These are phyloP conservation scores for Asteroscopus sphinx DNA, from an alignment of 2,888 invertebrate species.

Conservation along the genomic window DNA sequence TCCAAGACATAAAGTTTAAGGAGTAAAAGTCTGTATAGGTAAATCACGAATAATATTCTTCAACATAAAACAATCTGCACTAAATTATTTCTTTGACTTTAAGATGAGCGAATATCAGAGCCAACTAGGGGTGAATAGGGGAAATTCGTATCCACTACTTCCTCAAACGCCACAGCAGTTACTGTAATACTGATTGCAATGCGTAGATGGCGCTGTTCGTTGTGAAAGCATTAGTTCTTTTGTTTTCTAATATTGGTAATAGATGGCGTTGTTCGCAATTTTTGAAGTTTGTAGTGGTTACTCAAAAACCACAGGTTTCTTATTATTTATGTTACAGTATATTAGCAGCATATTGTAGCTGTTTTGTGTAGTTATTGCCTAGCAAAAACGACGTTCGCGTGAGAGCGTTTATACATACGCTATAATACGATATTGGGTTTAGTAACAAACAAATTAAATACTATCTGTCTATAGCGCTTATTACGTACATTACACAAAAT, in stretches of 20 bases:
- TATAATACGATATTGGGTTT: not conserved
- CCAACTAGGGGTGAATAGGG: conserved; percentile 13
- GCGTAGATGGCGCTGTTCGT: conserved; percentile 33
- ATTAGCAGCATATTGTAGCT: not conserved
- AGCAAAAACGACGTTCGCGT: not conserved
- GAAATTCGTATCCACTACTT: not conserved
- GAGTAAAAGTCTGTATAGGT: no score
- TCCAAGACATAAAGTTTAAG: no score
- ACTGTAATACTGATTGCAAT: not conserved
- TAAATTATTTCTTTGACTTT: not conserved
- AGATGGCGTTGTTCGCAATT: conserved; percentile 32
- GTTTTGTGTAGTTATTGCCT: not conserved
- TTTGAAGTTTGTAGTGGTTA: not conserved
- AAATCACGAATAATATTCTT: no score
- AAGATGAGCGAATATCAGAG: conserved; percentile 11
- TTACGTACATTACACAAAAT: no score
- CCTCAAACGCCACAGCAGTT: not conserved
- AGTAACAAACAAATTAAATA: no score
- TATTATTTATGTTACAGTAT: not conserved
- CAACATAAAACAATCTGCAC: no score
- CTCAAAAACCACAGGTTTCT: no score
- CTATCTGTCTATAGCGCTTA: not conserved
- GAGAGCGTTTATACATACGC: not conserved
- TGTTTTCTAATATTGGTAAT: not conserved
- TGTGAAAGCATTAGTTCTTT: accelerated